These are phyloP conservation scores for Triops cancriformis DNA, from an alignment of 1,140 invertebrate species.

Conservation along the genomic window DNA sequence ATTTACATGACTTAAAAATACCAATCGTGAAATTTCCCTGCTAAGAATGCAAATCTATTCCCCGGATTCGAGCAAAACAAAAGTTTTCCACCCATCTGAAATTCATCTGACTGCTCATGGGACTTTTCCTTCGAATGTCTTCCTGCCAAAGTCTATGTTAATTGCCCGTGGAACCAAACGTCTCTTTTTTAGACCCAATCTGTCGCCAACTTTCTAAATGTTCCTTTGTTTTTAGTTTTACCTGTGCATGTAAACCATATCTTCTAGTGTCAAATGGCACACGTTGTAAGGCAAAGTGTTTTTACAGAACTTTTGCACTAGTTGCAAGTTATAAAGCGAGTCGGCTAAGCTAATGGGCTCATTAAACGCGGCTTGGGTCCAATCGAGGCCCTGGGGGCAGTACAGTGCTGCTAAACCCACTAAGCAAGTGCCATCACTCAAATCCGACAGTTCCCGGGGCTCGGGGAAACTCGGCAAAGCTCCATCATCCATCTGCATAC, in stretches of 20 bases:
- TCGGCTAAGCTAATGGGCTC: constrained; percentile 61
- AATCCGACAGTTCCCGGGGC: constrained; percentile 57
- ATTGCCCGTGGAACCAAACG: too few relatives aligned
- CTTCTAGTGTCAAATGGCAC: constrained; percentile 92
- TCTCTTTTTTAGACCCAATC: too few relatives aligned
- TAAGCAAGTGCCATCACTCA: constrained; percentile 85
- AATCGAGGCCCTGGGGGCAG: constrained; percentile 76
- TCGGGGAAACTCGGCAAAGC: constrained; percentile 39
- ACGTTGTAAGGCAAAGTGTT: constrained; percentile 71
- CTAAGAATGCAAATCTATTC: too few relatives aligned
- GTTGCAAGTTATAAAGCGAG: constrained; percentile 85
- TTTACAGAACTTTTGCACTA: constrained; percentile 80
- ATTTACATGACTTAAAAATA: too few relatives aligned
- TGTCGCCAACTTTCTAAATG: too few relatives aligned
- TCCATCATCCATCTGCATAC: constrained; percentile 16
- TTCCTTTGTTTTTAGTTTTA: constrained; percentile 39
- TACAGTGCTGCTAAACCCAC: constrained; percentile 87
- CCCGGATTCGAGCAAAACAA: too few relatives aligned
- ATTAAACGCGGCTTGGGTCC: constrained; percentile 60
- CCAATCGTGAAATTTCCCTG: too few relatives aligned
- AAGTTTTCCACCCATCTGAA: too few relatives aligned
- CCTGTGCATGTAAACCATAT: constrained; percentile 91
- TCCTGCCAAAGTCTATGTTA: too few relatives aligned
- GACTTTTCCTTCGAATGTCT: too few relatives aligned
- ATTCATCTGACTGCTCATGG: too few relatives aligned